Percentiles rank a stretch among this genome's conserved stretches.
Conservation (phyloP, 2,113 vertebrate genomes). For the Pelmatolapia mariae region DNA sequence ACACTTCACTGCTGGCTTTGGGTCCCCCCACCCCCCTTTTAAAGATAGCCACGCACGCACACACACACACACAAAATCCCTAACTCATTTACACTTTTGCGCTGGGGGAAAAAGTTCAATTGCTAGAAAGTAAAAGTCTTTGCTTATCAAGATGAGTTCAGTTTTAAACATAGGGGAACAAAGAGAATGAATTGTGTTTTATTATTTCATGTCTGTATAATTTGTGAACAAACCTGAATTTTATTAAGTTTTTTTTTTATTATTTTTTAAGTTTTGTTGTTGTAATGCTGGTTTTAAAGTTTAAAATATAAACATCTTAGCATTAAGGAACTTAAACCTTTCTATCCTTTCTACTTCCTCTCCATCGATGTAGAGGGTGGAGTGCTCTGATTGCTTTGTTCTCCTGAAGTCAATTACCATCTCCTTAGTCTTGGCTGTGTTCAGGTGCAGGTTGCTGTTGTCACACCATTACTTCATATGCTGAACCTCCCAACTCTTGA, state of each 20-base stretch:
- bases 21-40: not conserved
- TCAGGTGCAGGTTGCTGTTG: not conserved
- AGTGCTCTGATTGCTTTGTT: not conserved
- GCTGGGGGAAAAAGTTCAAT: fast-evolving
- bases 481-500: not conserved
- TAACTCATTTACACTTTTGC: not conserved
- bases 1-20: not conserved
- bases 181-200: not conserved
- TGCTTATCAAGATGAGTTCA: no score
- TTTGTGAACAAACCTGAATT: not conserved
- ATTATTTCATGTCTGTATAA: not conserved
- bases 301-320: not conserved
- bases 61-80: not conserved
- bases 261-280: no score
- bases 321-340: not conserved
- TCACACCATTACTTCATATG: not conserved
- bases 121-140: not conserved
- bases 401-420: not conserved
- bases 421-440: not conserved
- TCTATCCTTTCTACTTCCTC: not conserved
- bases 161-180: no score
- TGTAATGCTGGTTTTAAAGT: not conserved
- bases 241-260: no score
- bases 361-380: not conserved
- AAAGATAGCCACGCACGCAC: not conserved